Percentiles rank a stretch among this genome's conserved stretches.
Evolutionary conservation across 2,888 invertebrate species (phyloP).

Genomic region (Yponomeuta malinellus): DNA sequence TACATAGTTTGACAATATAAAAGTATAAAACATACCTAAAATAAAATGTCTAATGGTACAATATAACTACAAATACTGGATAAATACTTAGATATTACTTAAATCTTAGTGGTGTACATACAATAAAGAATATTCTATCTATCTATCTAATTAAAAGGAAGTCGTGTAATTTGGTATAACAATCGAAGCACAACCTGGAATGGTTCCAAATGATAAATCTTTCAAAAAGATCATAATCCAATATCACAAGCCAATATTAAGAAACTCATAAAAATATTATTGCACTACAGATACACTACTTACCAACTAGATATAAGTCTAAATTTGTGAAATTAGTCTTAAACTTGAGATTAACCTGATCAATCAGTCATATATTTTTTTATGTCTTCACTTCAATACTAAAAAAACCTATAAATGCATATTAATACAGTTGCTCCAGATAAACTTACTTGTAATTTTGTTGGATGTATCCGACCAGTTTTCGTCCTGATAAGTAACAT

Average conservation of each 20-base stretch:
- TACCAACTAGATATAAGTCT: conserved; percentile 17
- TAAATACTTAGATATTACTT: conserved; percentile 18
- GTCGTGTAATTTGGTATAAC: conserved; percentile 15
- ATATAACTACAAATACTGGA: conserved; percentile 1
- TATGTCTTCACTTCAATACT: not conserved
- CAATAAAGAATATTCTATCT: no score
- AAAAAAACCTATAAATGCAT: not conserved
- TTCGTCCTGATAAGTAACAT: no score
- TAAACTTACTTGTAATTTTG: no score
- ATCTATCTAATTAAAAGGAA: conserved; percentile 10
- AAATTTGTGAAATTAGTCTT: not conserved
- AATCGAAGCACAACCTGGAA: conserved; percentile 49
- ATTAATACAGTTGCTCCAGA: no score
- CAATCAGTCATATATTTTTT: not conserved
- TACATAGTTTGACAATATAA: conserved; percentile 5
- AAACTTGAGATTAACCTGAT: not conserved
- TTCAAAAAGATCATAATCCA: conserved; percentile 45
- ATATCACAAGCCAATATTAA: conserved; percentile 45
- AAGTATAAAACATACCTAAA: conserved; percentile 7
- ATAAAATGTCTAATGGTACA: not conserved
- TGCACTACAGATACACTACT: conserved; percentile 20
- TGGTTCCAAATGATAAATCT: conserved; percentile 41
- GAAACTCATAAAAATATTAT: conserved; percentile 19
- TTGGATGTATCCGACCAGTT: no score
- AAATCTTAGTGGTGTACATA: not conserved